Evolutionary conservation across 1,140 invertebrate species (phyloP).

Genomic region (Neocloeon triangulifer): DNA sequence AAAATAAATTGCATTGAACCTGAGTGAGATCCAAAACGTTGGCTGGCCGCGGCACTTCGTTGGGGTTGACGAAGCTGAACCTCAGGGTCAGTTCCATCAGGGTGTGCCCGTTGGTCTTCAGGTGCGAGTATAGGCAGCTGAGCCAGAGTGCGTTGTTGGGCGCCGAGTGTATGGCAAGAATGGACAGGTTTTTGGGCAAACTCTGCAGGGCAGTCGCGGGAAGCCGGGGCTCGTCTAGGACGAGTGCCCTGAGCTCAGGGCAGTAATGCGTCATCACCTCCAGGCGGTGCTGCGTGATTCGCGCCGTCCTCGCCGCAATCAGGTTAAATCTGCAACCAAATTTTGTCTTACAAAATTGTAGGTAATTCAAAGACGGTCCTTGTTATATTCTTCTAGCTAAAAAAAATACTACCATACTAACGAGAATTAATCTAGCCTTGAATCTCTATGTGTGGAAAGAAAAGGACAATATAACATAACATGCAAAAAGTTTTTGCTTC

Average conservation of each 20-base stretch:
- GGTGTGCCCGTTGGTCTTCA: constrained; percentile 14
- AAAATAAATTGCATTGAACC: no score
- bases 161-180: constrained; percentile 19
- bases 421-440: no score
- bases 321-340: constrained; percentile 16
- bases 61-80: no score
- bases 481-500: no score
- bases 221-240: constrained; percentile 21
- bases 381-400: no score
- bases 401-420: no score
- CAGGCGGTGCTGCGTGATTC: constrained; percentile 16
- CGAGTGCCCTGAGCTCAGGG: constrained; percentile 18
- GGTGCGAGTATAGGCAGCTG: constrained; percentile 18
- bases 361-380: no score
- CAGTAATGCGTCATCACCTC: constrained; percentile 20
- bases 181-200: constrained; percentile 17
- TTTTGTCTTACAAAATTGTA: no score
- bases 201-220: constrained; percentile 17
- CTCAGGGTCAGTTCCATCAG: constrained; percentile 18
- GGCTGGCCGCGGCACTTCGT: no score
- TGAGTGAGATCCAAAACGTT: no score
- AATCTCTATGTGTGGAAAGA: no score
- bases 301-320: constrained; percentile 16
- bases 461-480: no score
- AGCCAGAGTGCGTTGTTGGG: constrained; percentile 18